A percentile compares a stretch with the other conserved stretches of the same genome.
These are phyloP conservation scores for Mergus octosetaceus DNA, from an alignment of 2,797 vertebrate species.

Conservation along the genomic window DNA sequence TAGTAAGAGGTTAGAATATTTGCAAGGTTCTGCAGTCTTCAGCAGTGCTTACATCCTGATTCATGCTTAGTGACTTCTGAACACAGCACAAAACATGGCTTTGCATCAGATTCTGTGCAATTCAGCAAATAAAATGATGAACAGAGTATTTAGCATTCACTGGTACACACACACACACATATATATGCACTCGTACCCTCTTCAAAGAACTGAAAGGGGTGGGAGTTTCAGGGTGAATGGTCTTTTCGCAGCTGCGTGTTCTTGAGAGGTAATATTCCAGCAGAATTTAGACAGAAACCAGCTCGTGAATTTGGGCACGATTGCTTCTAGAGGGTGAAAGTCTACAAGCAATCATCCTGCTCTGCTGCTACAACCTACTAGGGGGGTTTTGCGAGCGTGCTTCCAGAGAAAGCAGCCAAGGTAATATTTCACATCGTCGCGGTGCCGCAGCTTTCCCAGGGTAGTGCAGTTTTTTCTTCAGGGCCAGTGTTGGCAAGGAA, in stretches of 20 bases:
- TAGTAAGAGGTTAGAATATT: neutral
- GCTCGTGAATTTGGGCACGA: neutral
- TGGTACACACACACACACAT: neutral
- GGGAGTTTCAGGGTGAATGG: neutral
- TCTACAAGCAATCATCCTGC: neutral
- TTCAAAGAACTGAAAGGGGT: neutral
- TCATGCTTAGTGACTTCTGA: neutral
- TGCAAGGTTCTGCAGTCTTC: neutral
- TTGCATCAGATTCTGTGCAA: neutral
- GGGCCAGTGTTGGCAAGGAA: neutral
- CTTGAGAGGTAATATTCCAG: neutral
- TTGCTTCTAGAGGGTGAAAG: neutral
- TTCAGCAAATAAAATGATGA: neutral
- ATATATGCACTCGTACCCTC: accelerated
- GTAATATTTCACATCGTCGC: neutral
- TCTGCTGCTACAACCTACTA: neutral
- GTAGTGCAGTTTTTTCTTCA: neutral
- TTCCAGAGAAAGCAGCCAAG: neutral
- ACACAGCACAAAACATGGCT: neutral
- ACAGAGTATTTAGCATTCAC: neutral
- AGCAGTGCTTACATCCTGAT: neutral
- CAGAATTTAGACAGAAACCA: neutral
- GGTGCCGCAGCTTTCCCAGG: neutral
- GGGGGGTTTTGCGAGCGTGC: accelerated
- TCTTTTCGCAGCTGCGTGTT: neutral